phyloP scores from a whole-genome alignment of 1,140 invertebrate genomes.

The Rhopalosiphum maidis region DNA sequence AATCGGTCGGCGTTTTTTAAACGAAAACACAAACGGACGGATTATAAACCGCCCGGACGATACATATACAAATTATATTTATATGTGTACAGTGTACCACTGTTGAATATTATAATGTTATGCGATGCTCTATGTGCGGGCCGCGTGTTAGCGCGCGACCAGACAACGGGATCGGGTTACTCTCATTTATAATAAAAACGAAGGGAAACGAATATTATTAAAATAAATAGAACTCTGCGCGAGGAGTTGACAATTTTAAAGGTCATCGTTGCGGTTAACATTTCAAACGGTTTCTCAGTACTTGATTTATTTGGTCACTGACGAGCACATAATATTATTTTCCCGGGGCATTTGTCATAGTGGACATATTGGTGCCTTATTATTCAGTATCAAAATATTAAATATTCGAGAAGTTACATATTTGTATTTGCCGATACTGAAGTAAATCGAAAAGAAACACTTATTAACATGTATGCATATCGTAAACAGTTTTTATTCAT shows the following conservation, averaged over 20 bases:
- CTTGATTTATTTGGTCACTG: constrained; percentile 20
- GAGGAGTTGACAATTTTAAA: constrained; percentile 28
- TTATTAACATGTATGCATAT: neutral
- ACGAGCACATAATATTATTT: neutral
- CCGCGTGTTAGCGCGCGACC: constrained; percentile 20
- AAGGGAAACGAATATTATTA: neutral
- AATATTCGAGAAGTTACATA: neutral
- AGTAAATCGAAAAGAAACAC: neutral
- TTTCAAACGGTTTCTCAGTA: constrained; percentile 9
- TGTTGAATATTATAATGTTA: constrained; percentile 29
- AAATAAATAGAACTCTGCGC: neutral
- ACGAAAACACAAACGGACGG: constrained; percentile 45
- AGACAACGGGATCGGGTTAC: constrained; percentile 42
- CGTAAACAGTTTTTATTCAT: no score
- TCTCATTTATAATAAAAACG: neutral
- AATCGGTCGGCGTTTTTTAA: constrained; percentile 53
- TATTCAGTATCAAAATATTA: neutral
- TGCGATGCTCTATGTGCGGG: constrained; percentile 16
- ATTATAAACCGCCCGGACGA: constrained; percentile 36
- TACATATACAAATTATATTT: neutral
- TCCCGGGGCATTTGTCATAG: neutral
- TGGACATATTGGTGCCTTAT: neutral
- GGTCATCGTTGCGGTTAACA: neutral
- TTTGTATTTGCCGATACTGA: neutral
- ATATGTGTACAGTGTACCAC: neutral